Evolutionary conservation across 2,797 vertebrate genomes (phyloP), one percentile per base, ranked within the genome.

Genomic region (Botia kubotai): DNA sequence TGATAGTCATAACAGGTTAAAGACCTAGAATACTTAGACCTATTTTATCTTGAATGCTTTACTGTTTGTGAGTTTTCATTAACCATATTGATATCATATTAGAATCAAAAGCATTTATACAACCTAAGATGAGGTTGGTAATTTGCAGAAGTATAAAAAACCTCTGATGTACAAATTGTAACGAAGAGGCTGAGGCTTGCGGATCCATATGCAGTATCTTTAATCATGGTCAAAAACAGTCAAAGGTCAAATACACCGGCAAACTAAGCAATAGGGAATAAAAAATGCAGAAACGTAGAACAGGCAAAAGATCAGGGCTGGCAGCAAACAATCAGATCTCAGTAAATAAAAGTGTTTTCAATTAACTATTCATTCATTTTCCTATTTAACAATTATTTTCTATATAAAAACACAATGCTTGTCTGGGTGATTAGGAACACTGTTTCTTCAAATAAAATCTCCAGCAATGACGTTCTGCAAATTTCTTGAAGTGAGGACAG

Each of bases 81-180:
- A 19, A 76, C 73, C 33, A 4, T 33, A 75, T 65, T 33, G 11
- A 66, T 75, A 75, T 67, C 4, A 23, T 12, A 76, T 66, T 17
- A 23, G 4, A 76, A 36, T n/a, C 7, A 17, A 36, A 36, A 55
- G 19, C 53, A 14, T 76, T 75, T 46, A 62, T 43, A 5, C 10
- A 73, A 73, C 21, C 53, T n/a, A 19, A 39, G 39, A 29, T n/a
- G 11, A 53, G 29, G 60, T 33, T 12, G 60, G 3, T 14, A 16
- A 63, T 33, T 8, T 65, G 16, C 17, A 16, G 4, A 43, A 46
- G 10, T 46, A 46, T 46, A 33, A 33, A 65, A 73, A 46, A 33
- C 39, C 23, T 60, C 13, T 11, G 14, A 60, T 23, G 46, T 19
- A 16, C 13, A 67, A 43, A 57, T 26, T 26, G 23, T 26, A 26